These are phyloP conservation scores for Nesogale talazaci DNA, from an alignment of 2,113 vertebrate genomes.

Conservation along the genomic window DNA sequence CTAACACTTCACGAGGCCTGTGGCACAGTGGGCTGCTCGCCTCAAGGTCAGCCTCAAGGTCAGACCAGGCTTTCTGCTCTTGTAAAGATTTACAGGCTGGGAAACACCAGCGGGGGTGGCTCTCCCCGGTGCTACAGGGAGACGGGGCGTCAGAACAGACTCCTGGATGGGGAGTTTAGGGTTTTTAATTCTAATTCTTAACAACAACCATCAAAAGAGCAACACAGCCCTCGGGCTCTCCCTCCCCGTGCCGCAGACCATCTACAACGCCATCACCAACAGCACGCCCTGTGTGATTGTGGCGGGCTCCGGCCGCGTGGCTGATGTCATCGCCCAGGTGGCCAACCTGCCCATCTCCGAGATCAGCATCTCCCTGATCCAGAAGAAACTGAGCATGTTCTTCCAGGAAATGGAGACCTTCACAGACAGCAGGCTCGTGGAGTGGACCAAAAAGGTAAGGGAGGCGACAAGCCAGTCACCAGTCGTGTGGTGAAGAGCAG, in stretches of 20 bases:
- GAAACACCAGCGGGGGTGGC: no score
- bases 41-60: no score
- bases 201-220: neutral
- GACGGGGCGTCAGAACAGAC: no score
- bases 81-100: no score
- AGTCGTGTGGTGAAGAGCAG: neutral
- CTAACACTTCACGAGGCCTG: neutral
- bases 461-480: rapidly evolving
- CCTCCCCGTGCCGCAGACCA: conserved; percentile 86
- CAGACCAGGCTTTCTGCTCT: no score
- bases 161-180: no score
- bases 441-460: conserved; percentile 96
- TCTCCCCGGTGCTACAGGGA: no score
- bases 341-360: conserved; percentile 86
- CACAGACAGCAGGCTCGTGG: conserved; percentile 85
- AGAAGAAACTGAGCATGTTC: conserved; percentile 88
- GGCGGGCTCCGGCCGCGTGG: conserved; percentile 95
- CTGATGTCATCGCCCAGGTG: conserved; percentile 94
- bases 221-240: neutral
- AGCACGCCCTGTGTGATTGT: conserved; percentile 95
- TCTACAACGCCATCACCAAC: conserved; percentile 92
- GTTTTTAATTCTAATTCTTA: neutral
- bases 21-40: no score
- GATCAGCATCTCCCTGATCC: conserved; percentile 90
- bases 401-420: conserved; percentile 90